These are phyloP conservation scores for Carcharodon carcharias DNA, from an alignment of 2,797 vertebrate genomes.

Conservation along the genomic window DNA sequence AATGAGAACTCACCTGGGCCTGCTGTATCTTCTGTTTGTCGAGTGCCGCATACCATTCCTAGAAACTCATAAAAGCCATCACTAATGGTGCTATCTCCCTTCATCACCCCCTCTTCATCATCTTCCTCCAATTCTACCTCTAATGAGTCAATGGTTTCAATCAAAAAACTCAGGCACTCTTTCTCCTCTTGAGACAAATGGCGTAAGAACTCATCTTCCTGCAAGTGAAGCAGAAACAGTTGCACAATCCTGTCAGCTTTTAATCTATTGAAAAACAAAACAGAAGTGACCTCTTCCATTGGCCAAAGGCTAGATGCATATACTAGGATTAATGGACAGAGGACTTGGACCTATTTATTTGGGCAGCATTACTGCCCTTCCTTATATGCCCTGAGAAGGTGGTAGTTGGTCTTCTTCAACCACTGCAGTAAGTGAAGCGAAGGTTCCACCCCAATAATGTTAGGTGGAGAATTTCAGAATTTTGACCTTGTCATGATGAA, in stretches of 20 bases:
- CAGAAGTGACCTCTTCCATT: neutral
- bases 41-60: slow-evolving; percentile 19
- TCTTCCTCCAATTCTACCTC: slow-evolving; percentile 29
- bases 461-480: neutral
- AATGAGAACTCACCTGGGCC: neutral
- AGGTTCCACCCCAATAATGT: neutral
- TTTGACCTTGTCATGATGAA: neutral
- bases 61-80: slow-evolving; percentile 27
- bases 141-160: slow-evolving; percentile 33
- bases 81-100: neutral
- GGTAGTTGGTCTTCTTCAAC: neutral
- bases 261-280: neutral
- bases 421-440: neutral
- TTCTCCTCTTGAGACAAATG: slow-evolving; percentile 23
- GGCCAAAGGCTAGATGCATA: neutral
- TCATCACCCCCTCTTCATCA: neutral
- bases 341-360: neutral
- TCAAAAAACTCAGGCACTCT: slow-evolving; percentile 28
- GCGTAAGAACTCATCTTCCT: slow-evolving; percentile 20
- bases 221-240: neutral
- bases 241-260: neutral
- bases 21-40: neutral
- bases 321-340: neutral
- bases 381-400: neutral
- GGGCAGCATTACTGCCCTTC: neutral